A percentile compares a stretch with the other conserved stretches of the same genome.
Conservation (phyloP, 2,888 invertebrate genomes). For the Eumacrocentrus americanus region DNA sequence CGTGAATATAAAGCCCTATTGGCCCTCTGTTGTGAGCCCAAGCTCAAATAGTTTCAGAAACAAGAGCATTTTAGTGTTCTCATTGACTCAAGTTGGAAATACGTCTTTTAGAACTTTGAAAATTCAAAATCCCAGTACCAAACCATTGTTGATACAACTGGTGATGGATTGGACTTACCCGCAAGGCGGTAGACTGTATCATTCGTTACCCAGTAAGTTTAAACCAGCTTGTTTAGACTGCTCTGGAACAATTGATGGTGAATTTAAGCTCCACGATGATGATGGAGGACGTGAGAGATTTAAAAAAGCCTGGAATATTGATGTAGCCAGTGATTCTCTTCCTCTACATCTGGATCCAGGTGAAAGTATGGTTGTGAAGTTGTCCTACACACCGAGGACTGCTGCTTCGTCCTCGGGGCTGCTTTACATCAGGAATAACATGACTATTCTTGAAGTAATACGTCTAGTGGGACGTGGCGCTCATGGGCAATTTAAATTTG, state of each 20-base stretch:
- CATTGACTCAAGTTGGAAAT: constrained; percentile 77
- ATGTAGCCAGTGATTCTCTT: constrained; percentile 48
- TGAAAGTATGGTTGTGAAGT: constrained; percentile 48
- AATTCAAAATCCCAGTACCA: constrained; percentile 76
- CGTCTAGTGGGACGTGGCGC: constrained; percentile 85
- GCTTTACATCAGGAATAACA: constrained; percentile 73
- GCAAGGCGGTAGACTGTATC: constrained; percentile 65
- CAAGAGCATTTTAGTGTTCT: constrained; percentile 67
- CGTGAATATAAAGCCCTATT: constrained; percentile 71
- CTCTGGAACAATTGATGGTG: constrained; percentile 48
- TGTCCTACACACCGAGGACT: constrained; percentile 53
- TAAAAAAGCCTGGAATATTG: constrained; percentile 49
- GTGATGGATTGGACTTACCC: constrained; percentile 76
- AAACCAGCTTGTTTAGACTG: constrained; percentile 53
- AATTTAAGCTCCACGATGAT: constrained; percentile 50
- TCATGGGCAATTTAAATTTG: constrained; percentile 85
- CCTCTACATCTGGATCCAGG: constrained; percentile 50
- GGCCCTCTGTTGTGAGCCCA: constrained; percentile 66
- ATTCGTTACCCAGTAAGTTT: constrained; percentile 63
- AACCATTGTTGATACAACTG: constrained; percentile 75
- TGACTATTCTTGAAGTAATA: constrained; percentile 88
- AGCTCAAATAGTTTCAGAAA: constrained; percentile 50
- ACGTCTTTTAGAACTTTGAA: constrained; percentile 70
- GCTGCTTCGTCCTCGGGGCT: constrained; percentile 52
- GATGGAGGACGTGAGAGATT: constrained; percentile 42